These are phyloP conservation scores for Mellivora capensis DNA, from an alignment of 2,113 vertebrate genomes.

Conservation along the genomic window DNA sequence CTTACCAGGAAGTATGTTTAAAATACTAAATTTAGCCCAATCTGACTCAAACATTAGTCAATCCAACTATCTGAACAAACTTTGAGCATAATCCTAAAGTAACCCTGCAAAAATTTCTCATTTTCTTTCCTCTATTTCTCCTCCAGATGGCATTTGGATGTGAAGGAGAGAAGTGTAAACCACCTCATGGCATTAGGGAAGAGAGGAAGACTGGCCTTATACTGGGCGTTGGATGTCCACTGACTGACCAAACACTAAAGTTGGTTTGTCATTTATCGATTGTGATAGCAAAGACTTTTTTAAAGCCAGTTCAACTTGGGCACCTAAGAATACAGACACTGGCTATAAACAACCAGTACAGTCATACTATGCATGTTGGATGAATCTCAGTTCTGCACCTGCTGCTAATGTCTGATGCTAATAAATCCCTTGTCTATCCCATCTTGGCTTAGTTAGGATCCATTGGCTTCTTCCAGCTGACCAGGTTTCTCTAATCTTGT, in stretches of 20 bases:
- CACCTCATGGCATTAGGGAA: not conserved
- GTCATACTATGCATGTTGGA: not conserved
- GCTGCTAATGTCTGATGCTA: not conserved
- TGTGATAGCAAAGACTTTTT: not conserved
- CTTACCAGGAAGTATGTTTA: not conserved
- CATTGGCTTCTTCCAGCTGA: not conserved
- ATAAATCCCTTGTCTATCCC: not conserved
- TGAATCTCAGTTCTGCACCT: not conserved
- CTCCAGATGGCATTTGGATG: not conserved
- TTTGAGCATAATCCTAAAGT: not conserved
- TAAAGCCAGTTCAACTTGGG: not conserved
- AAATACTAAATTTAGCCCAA: not conserved
- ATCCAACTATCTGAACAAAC: not conserved
- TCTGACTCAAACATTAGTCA: not conserved
- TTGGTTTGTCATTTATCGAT: not conserved
- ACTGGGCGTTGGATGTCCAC: not conserved
- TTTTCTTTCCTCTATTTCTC: not conserved
- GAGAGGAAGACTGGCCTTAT: not conserved
- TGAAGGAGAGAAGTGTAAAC: not conserved
- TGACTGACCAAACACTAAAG: not conserved
- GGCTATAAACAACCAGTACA: not conserved
- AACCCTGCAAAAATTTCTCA: not conserved
- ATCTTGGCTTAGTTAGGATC: not conserved
- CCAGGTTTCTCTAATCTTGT: not conserved
- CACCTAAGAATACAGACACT: not conserved